phyloP scores from a whole-genome alignment of 2,797 vertebrate species.

The Clamator glandarius region DNA sequence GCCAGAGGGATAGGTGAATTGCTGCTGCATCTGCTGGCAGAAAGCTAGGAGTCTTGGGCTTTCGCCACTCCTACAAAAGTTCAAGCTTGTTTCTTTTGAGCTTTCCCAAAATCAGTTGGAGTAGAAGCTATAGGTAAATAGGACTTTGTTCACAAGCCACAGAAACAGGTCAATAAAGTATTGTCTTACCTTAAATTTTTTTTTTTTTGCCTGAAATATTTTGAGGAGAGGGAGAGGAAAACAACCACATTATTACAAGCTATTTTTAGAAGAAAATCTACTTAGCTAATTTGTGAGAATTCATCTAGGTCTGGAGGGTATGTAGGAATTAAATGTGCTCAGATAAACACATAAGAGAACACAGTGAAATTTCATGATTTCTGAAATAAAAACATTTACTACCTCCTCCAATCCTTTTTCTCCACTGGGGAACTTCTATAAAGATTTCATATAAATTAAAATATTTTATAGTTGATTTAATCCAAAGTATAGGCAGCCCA shows the following conservation, averaged over 20 bases:
- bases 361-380: fast-evolving
- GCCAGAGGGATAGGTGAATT: background rate
- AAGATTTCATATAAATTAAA: background rate
- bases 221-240: background rate
- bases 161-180: background rate
- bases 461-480: background rate
- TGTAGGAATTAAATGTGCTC: background rate
- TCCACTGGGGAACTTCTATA: background rate
- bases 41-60: background rate
- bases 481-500: background rate
- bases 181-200: background rate
- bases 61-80: background rate
- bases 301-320: background rate
- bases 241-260: background rate
- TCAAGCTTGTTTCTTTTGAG: background rate
- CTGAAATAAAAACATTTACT: background rate
- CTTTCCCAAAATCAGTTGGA: background rate
- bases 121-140: background rate
- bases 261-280: background rate
- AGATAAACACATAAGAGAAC: background rate
- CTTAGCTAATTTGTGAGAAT: background rate
- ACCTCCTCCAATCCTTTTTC: background rate
- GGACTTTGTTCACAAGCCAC: background rate
- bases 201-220: background rate
- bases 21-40: background rate